Base-by-base conservation (phyloP, 2,888 invertebrate genomes). In the Microctonus hyperodae region DNA sequence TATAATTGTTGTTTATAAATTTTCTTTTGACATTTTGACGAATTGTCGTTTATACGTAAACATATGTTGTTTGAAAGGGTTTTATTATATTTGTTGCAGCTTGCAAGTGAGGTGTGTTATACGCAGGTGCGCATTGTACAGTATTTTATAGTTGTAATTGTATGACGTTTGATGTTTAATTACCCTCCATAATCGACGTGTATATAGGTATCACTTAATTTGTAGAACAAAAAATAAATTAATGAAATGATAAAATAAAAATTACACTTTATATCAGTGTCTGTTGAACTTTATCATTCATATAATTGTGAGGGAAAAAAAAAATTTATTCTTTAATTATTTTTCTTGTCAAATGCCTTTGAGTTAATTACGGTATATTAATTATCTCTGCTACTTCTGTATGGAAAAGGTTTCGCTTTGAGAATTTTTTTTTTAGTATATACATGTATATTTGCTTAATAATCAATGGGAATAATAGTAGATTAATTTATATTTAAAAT, bases 111-210 rank as follows among this genome's bases (percentile, higher is more conserved):
- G 44, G 59, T 44, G 23, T 33, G 4, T 20, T 25, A n/a, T 16
- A 25, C 65, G 76, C 77, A 77, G 78, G 76, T 78, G 77, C 73
- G 69, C 69, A 70, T 22, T n/a, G n/a, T n/a, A 4, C 22, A 23
- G 20, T 7, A 51, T 23, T 25, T 23, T 51, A 51, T 13, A 51
- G 44, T 60, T 69, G 76, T 81, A 82, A 82, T 82, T 81, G 79
- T 78, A 70, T 76, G 65, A 72, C 75, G 79, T 81, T 81, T 80
- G 78, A 79, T 81, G 79, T 80, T 80, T 80, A 79, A 81, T 81
- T 80, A 79, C 75, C 78, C 81, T 80, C 80, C 74, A 75, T 48
- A n/a, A n/a, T 35, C 61, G 61, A 40, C 59, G 37, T 51, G 55
- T 20, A 31, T 50, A 44, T 31, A 31, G n/a, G n/a, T n/a, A n/a